phyloP scores from a whole-genome alignment of 1,140 invertebrate species.

The Monochamus saltuarius region DNA sequence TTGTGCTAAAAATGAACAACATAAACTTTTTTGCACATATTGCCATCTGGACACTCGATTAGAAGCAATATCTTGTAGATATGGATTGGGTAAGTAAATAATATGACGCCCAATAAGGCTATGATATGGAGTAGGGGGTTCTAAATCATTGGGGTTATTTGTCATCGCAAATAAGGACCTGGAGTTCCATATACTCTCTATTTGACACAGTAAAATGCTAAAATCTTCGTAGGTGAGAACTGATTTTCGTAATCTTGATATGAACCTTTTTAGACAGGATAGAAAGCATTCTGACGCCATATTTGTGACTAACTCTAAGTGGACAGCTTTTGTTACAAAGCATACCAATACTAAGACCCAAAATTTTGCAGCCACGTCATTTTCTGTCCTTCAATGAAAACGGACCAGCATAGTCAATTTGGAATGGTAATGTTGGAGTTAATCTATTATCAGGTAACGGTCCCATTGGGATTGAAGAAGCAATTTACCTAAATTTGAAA shows the following conservation, averaged over 20 bases:
- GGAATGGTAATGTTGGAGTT: neutral
- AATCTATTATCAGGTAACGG: neutral
- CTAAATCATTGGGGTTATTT: too few species aligned
- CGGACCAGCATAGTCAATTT: conserved; percentile 10
- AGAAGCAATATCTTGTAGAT: too few species aligned
- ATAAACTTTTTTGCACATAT: too few species aligned
- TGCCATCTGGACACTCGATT: too few species aligned
- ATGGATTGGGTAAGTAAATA: too few species aligned
- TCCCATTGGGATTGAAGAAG: neutral
- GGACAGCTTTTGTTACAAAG: conserved; percentile 6
- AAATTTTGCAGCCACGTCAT: neutral
- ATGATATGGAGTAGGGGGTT: too few species aligned
- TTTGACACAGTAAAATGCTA: too few species aligned
- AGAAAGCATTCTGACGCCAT: conserved; percentile 2
- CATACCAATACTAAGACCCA: conserved; percentile 17
- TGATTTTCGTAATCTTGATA: conserved; percentile 7
- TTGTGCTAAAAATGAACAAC: too few species aligned
- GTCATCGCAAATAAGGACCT: too few species aligned
- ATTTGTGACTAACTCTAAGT: conserved; percentile 5
- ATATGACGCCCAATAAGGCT: too few species aligned
- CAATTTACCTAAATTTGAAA: neutral
- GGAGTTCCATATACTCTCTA: too few species aligned
- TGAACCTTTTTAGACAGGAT: conserved; percentile 8
- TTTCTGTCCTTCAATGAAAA: conserved; percentile 10
- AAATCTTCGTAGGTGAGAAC: too few species aligned